These are phyloP conservation scores for Bellardia pandia DNA, from an alignment of 2,888 invertebrate genomes.

Conservation along the genomic window DNA sequence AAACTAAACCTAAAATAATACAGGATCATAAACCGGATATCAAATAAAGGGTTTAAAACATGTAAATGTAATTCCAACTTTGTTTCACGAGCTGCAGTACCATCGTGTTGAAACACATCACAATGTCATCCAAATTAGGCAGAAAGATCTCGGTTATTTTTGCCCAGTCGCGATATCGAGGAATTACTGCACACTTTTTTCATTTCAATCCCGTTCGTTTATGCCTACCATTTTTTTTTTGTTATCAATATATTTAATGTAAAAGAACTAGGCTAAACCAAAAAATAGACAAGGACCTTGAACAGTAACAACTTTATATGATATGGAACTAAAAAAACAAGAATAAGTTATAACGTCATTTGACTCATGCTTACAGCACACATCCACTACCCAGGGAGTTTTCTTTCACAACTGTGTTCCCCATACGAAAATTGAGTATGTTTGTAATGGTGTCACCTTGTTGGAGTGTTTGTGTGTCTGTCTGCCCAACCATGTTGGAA, in stretches of 20 bases:
- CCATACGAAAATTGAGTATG: neutral
- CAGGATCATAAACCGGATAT: too few species aligned
- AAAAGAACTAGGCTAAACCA: conserved; percentile 11
- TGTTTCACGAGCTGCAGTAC: too few species aligned
- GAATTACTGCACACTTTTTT: neutral
- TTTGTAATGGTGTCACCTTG: neutral
- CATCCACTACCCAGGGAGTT: neutral
- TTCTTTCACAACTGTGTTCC: neutral
- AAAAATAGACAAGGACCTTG: conserved; percentile 4
- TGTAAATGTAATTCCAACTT: too few species aligned
- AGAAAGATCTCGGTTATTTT: too few species aligned
- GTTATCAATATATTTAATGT: conserved; percentile 1
- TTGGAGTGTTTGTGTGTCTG: neutral
- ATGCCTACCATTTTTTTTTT: neutral
- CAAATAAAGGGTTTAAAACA: too few species aligned
- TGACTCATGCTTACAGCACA: neutral
- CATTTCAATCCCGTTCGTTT: neutral
- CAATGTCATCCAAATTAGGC: too few species aligned
- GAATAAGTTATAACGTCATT: conserved; percentile 4
- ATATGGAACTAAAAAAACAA: neutral
- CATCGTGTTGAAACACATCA: too few species aligned
- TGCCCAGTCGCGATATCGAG: too few species aligned
- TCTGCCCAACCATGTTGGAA: conserved; percentile 35
- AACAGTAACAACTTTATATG: neutral
- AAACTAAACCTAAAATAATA: too few species aligned